A percentile compares a stretch with the other conserved stretches of the same genome.
phyloP scores from a whole-genome alignment of 2,888 invertebrate species.

The Lymantria dispar region DNA sequence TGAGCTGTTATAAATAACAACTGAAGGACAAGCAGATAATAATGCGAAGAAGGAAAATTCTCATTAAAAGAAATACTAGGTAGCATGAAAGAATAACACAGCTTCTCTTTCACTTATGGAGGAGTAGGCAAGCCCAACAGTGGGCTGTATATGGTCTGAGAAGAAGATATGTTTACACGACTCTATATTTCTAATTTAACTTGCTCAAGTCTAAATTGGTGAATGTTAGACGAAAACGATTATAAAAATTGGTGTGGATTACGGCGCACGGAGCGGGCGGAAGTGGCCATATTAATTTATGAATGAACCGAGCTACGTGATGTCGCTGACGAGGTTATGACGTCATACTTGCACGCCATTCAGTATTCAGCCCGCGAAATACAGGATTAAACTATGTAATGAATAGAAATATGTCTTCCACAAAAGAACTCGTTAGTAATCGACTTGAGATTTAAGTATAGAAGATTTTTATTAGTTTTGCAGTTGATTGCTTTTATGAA shows the following conservation, averaged over 20 bases:
- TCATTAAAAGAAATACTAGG: too few species aligned
- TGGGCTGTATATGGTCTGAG: too few species aligned
- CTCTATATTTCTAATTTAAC: neutral
- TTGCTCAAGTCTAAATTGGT: neutral
- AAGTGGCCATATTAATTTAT: conserved; percentile 66
- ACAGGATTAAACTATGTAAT: conserved; percentile 12
- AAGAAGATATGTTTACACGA: too few species aligned
- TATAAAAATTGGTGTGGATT: conserved; percentile 42
- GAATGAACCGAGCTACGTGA: conserved; percentile 61
- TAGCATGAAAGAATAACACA: too few species aligned
- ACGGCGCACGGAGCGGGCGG: conserved; percentile 48
- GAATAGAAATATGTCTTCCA: neutral
- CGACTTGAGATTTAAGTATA: neutral
- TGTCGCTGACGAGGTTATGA: conserved; percentile 46
- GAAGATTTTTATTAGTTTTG: neutral
- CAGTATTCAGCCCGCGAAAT: conserved; percentile 23
- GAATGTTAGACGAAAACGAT: conserved; percentile 24
- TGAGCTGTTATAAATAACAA: too few species aligned
- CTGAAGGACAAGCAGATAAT: too few species aligned
- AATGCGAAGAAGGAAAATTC: too few species aligned
- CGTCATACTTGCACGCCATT: conserved; percentile 42
- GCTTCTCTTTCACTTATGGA: too few species aligned
- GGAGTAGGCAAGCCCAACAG: too few species aligned
- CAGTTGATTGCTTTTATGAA: neutral
- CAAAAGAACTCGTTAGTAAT: neutral